Evolutionary conservation across 64 coral and sea anemone genomes (phyloP).

Genomic region (Porites australiensis): DNA sequence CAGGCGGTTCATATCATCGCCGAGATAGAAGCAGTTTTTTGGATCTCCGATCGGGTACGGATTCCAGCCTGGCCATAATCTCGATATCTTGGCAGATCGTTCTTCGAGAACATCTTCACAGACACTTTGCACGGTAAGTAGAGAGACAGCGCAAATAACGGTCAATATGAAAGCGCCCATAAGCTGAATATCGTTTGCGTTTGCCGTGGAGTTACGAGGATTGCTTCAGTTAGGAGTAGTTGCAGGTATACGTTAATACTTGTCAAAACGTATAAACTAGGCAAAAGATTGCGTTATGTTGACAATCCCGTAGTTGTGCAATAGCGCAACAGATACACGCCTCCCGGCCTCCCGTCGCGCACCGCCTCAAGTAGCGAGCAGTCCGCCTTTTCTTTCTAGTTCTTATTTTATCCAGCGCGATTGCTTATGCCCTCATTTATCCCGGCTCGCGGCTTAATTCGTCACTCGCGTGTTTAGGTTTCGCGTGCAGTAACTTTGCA

Average conservation of each 20-base stretch:
- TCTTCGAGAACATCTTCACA: neutral
- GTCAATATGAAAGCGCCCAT: neutral
- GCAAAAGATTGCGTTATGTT: neutral
- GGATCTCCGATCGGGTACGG: conserved; percentile 36
- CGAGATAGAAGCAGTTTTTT: conserved; percentile 16
- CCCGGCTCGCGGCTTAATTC: no score
- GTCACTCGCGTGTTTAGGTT: no score
- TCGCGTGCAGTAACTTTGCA: no score
- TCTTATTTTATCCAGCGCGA: no score
- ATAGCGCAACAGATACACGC: neutral
- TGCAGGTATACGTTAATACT: neutral
- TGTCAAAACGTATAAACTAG: neutral
- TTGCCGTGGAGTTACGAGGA: no score
- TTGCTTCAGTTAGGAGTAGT: no score
- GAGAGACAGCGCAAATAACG: neutral
- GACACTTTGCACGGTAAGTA: neutral
- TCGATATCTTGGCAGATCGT: neutral
- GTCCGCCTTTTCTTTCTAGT: no score
- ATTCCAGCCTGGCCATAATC: neutral
- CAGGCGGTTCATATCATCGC: neutral
- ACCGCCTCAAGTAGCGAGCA: no score
- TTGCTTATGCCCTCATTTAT: no score
- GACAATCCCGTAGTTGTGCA: neutral
- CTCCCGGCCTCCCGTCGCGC: no score
- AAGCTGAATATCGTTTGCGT: no score